phyloP scores from a whole-genome alignment of 2,888 invertebrate species.

The Dexiosoma caninum region DNA sequence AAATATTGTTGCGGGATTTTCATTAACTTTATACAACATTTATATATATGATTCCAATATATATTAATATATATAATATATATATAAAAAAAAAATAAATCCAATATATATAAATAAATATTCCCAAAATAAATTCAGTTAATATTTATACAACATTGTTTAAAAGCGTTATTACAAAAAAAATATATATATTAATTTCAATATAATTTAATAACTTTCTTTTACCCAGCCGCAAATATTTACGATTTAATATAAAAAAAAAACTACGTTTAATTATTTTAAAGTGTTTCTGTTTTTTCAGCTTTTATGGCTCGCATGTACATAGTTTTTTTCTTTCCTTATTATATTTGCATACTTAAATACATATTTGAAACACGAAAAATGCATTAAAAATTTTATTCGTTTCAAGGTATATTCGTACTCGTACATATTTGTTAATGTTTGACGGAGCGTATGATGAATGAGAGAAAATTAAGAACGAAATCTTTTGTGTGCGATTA shows the following conservation, averaged over 20 bases:
- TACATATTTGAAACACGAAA: constrained; percentile 27
- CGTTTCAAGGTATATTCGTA: not conserved
- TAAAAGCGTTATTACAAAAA: not conserved
- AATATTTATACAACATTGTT: too few species aligned
- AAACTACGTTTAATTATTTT: not conserved
- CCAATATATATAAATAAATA: too few species aligned
- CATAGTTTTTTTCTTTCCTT: too few species aligned
- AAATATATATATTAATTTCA: not conserved
- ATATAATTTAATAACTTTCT: not conserved
- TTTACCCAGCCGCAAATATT: not conserved
- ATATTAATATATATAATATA: too few species aligned
- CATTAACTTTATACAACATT: too few species aligned
- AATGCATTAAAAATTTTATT: constrained; percentile 30
- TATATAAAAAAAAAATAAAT: too few species aligned
- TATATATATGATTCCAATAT: too few species aligned
- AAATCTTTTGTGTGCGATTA: not conserved
- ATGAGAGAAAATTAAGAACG: not conserved
- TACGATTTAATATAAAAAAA: not conserved
- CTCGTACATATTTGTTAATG: not conserved
- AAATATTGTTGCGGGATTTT: not conserved
- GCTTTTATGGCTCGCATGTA: not conserved
- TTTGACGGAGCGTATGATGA: constrained; percentile 17
- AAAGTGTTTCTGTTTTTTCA: not conserved
- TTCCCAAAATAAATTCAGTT: too few species aligned
- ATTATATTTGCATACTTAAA: constrained; percentile 9